Base-by-base conservation (phyloP, 2,113 vertebrate genomes). In the Xiphophorus hellerii region DNA sequence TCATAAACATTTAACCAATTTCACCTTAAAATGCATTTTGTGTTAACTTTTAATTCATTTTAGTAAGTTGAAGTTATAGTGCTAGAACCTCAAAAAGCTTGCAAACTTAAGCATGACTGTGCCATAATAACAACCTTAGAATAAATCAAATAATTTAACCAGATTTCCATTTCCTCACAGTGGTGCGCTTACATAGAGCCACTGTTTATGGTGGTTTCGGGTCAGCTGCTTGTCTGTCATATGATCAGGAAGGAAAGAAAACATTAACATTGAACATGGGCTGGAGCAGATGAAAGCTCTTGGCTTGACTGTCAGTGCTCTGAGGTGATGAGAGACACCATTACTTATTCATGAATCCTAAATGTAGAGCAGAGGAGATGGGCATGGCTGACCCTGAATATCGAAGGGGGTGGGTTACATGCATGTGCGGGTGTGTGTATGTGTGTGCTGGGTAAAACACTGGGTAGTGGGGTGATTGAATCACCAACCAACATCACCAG, bases 331-430 rank as follows among this genome's bases (percentile, higher is more conserved):
- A 89, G 88, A 90, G 90, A 92, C 78, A 84, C 77, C 89, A 91
- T 93, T 92, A 93, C 89, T 93, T 92, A 93, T 94, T 93, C 92
- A 93, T 94, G 92, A 92, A 88, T 83, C 90, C 87, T 93, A 92
- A 92, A 93, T 90, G 84, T 84, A 89, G 92, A 89, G 90, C 87
- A 85, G 89, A 86, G 84, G 89, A 91, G 90, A 93, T 86, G 88
- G 85, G 91, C 90, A 89, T 93, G 91, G 88, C 78, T 89, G 88
- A 90, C 78, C 89, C 87, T 81, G 87, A 88, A 87, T 66, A 74
- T 88, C 84, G 76, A 65, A 84, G 78, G 71, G 89, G 85, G 80
- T 81, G 83, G 82, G 78, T 78, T 85, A 74, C 25, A 69, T 65
- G 71, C 65, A 37, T 62, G 76, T 80, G 81, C 73, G 74, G 62